Evolutionary conservation across 2,888 invertebrate genomes (phyloP).

Genomic region (Sphecodes monilicornis): DNA sequence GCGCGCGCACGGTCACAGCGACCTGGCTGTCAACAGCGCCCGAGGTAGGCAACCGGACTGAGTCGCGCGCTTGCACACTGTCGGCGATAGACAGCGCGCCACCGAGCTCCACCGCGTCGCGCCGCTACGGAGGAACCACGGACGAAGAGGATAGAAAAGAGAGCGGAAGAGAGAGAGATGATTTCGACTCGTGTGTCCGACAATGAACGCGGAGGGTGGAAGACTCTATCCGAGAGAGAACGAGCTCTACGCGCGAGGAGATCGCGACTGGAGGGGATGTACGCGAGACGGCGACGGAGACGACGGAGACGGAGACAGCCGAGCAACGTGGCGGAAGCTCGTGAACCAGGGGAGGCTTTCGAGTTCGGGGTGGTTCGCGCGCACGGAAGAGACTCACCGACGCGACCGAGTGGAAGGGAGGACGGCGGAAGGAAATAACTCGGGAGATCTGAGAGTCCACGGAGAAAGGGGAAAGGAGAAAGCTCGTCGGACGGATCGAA

Average conservation of each 20-base stretch:
- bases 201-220: neutral
- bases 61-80: constrained; percentile 64
- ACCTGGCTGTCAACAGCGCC: constrained; percentile 70
- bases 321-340: constrained; percentile 1
- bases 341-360: neutral
- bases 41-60: constrained; percentile 78
- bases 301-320: neutral
- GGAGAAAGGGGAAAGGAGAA: constrained; percentile 22
- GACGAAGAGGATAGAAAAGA: neutral
- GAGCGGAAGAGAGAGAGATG: neutral
- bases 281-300: neutral
- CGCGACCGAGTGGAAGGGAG: neutral
- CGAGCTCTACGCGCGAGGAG: neutral
- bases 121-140: neutral
- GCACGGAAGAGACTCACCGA: neutral
- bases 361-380: neutral
- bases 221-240: neutral
- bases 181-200: neutral
- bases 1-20: constrained; percentile 45
- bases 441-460: constrained; percentile 10
- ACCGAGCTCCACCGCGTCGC: constrained; percentile 7
- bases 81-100: constrained; percentile 69
- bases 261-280: constrained; percentile 16
- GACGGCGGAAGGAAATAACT: neutral
- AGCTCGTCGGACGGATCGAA: neutral